Evolutionary conservation across 2,797 vertebrate genomes (phyloP).

Genomic region (Poecilia wingei): DNA sequence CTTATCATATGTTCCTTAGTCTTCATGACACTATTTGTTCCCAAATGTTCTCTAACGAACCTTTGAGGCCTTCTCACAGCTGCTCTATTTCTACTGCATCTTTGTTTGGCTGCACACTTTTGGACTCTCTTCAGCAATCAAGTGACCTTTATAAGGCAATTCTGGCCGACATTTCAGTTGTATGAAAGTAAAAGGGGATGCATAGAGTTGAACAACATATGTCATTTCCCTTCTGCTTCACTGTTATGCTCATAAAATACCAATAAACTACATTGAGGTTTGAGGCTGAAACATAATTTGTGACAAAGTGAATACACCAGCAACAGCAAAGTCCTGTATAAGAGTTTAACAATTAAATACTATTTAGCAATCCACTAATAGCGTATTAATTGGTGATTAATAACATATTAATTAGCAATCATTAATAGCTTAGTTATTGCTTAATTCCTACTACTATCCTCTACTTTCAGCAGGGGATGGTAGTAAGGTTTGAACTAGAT

Average conservation of each 20-base stretch:
- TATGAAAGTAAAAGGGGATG: background rate
- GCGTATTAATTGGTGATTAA: too few species aligned
- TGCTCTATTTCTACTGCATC: background rate
- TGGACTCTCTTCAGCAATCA: background rate
- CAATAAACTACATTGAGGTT: background rate
- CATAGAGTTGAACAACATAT: background rate
- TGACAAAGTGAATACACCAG: background rate
- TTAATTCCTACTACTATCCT: too few species aligned
- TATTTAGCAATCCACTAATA: too few species aligned
- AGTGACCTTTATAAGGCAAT: background rate
- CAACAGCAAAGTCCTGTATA: background rate
- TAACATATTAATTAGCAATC: too few species aligned
- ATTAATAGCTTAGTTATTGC: too few species aligned
- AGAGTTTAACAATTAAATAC: conserved; percentile 31
- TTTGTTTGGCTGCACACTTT: background rate
- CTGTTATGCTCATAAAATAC: background rate
- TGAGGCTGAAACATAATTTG: background rate
- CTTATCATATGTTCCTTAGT: background rate
- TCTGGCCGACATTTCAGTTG: background rate
- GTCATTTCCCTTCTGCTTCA: background rate
- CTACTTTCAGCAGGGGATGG: conserved; percentile 30
- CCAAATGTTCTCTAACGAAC: background rate
- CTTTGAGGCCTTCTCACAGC: background rate
- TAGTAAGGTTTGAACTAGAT: conserved; percentile 62
- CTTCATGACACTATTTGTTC: background rate